A percentile compares a stretch with the other conserved stretches of the same genome.
phyloP scores from a whole-genome alignment of 1,140 invertebrate species.

The Calephelis nemesis region DNA sequence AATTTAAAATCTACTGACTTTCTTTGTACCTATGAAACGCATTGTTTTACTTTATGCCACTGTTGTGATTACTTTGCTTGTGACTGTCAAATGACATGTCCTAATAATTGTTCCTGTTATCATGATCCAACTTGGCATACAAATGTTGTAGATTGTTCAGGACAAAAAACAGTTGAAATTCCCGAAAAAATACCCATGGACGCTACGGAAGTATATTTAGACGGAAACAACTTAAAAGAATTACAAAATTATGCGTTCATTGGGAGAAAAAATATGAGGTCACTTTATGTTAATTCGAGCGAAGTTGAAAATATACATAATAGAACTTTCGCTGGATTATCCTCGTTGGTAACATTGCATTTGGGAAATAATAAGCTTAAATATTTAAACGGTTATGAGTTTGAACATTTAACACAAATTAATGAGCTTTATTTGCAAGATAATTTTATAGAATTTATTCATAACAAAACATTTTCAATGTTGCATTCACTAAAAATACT shows the following conservation, averaged over 20 bases:
- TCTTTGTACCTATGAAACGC: constrained; percentile 93
- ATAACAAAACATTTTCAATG: constrained; percentile 88
- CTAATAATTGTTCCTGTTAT: constrained; percentile 94
- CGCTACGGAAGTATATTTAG: constrained; percentile 93
- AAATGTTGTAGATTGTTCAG: constrained; percentile 94
- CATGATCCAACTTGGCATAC: constrained; percentile 95
- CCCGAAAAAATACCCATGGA: constrained; percentile 95
- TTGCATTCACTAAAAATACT: constrained; percentile 89
- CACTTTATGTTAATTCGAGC: constrained; percentile 92
- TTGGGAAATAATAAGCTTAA: constrained; percentile 91
- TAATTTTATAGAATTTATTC: constrained; percentile 88
- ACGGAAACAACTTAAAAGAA: constrained; percentile 92
- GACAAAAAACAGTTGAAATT: constrained; percentile 85
- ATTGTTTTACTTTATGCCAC: constrained; percentile 95
- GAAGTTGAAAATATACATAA: constrained; percentile 93
- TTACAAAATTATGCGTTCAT: constrained; percentile 95
- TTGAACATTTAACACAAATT: constrained; percentile 90
- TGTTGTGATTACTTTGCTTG: constrained; percentile 97
- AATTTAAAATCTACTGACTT: constrained; percentile 87
- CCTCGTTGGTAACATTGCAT: constrained; percentile 89
- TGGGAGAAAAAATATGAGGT: constrained; percentile 92
- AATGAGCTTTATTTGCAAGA: constrained; percentile 93
- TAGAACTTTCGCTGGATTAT: constrained; percentile 94
- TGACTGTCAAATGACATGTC: constrained; percentile 97
- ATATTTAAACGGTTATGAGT: constrained; percentile 92